Base-by-base conservation (phyloP, 1,140 invertebrate species). In the Trypoxylus dichotomus region DNA sequence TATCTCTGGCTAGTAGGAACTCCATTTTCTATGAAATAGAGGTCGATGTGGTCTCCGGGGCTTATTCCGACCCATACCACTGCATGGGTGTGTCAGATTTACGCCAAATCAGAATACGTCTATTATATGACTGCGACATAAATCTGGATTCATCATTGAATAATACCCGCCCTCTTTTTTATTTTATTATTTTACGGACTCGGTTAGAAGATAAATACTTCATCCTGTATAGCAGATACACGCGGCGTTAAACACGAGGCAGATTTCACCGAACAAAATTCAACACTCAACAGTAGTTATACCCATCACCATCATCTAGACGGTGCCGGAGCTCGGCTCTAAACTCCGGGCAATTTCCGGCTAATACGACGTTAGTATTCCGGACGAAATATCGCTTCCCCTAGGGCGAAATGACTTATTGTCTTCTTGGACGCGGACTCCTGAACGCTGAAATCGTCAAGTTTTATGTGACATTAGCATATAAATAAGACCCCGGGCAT, bases 261-360 rank as follows among this genome's bases (percentile, higher is more conserved):
- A 63, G 60, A 63, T 63, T 63, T 63, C 21, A 63, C 60, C 19
- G 60, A 24, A 63, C 3, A 19, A 24, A 27, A 25, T 19, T 11
- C 60, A 19, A 5, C 60, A 19, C 13, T 13, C 13, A 21, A 13
- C 21, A 47, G n/a, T 47, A 47, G 32, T 37, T 37, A 37, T 37
- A 37, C 32, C 32, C 32, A 37, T 37, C 32, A 37, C 43, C 43
- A 47, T 47, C 43, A 47, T 47, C 43, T 13, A 19, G 43, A 47
- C n/a, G 11, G 3, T 19, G 43, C 3, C 13, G 7, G 13, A 13
- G 13, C 43, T 3, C 43, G 13, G 11, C 60, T 19, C 21, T 63
- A 63, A 63, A 63, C 60, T 63, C 60, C 60, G 60, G 60, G 60
- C 60, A 63, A 63, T 63, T 63, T 63, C 60, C 60, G 60, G 60